These are phyloP conservation scores for Silurus lanzhouensis DNA, from an alignment of 2,797 vertebrate genomes.

Conservation along the genomic window DNA sequence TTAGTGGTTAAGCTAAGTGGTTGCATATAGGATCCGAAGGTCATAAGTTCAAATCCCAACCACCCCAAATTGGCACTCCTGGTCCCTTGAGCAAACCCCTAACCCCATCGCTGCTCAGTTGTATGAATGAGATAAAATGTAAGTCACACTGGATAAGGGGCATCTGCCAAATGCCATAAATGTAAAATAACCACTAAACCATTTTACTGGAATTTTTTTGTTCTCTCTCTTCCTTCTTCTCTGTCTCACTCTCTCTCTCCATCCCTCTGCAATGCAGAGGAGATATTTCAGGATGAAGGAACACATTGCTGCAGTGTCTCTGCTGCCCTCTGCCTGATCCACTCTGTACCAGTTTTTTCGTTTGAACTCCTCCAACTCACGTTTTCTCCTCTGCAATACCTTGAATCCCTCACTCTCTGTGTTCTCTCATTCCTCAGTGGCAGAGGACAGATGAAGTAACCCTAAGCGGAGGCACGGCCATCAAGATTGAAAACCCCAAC, in stretches of 20 bases:
- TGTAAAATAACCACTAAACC: not conserved
- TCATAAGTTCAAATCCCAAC: no score
- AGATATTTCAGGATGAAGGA: constrained; percentile 44
- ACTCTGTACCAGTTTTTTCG: not conserved
- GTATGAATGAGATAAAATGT: no score
- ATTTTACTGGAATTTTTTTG: not conserved
- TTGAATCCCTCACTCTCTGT: not conserved
- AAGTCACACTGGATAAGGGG: no score
- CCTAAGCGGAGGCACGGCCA: constrained; percentile 85
- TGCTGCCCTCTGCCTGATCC: constrained; percentile 68
- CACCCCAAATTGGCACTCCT: no score
- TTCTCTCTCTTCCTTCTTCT: constrained; percentile 42
- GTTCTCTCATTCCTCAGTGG: constrained; percentile 76
- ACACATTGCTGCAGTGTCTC: constrained; percentile 50
- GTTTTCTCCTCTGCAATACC: not conserved
- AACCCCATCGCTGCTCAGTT: no score
- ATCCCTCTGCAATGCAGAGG: constrained; percentile 79
- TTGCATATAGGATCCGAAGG: no score
- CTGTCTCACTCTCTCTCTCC: constrained; percentile 16
- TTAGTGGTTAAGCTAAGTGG: no score
- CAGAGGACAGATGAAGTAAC: constrained; percentile 88
- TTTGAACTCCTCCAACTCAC: not conserved
- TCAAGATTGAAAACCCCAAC: constrained; percentile 94
- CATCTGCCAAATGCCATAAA: no score
- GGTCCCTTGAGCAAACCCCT: no score